Conservation (phyloP, 2,888 invertebrate species). For the Antheraea assamensis region DNA sequence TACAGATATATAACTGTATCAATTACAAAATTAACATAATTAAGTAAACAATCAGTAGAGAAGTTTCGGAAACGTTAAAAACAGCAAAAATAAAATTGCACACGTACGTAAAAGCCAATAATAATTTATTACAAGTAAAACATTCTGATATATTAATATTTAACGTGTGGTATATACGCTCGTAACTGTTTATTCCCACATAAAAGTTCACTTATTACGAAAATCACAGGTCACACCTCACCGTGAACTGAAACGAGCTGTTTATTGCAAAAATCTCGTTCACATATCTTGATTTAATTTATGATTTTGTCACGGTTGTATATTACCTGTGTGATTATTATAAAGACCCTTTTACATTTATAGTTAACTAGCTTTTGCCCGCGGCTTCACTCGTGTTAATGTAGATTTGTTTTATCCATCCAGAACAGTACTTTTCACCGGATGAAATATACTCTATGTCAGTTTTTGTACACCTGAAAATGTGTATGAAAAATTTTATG, state of each 20-base stretch:
- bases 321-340: background rate
- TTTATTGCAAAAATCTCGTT: conserved; percentile 19
- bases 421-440: too few relatives aligned
- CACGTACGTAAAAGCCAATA: background rate
- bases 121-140: background rate
- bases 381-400: too few relatives aligned
- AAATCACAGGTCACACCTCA: conserved; percentile 18
- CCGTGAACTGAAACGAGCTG: background rate
- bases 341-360: background rate
- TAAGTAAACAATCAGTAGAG: background rate
- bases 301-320: conserved; percentile 7
- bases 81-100: background rate
- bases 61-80: background rate
- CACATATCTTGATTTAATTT: conserved; percentile 13
- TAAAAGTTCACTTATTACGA: conserved; percentile 9
- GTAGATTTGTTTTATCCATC: too few relatives aligned
- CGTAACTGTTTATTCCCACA: background rate
- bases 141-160: background rate
- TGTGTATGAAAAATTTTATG: too few relatives aligned
- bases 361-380: background rate
- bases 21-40: background rate
- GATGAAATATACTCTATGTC: too few relatives aligned
- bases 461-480: too few relatives aligned
- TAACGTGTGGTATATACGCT: background rate
- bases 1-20: background rate